Evolutionary conservation across 2,888 invertebrate genomes (phyloP).

Genomic region (Prosopocoilus inquinatus): DNA sequence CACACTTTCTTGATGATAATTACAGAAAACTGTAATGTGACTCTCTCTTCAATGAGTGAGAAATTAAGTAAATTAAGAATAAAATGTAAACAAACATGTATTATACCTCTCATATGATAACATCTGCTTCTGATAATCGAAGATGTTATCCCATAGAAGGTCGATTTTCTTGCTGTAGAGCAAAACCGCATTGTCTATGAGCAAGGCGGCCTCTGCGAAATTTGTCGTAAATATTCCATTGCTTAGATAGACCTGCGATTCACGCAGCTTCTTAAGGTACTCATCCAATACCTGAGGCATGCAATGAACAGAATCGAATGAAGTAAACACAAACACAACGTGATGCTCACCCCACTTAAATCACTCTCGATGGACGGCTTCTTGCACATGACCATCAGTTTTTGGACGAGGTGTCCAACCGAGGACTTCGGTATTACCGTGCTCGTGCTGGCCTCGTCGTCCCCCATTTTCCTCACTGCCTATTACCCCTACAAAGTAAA

Average conservation of each 20-base stretch:
- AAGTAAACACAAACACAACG: background rate
- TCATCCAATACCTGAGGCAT: conserved; percentile 56
- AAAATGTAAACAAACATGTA: too few relatives aligned
- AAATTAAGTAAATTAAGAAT: too few relatives aligned
- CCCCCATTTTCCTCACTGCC: too few relatives aligned
- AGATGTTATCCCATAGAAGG: conserved; percentile 41
- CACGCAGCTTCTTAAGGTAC: conserved; percentile 56
- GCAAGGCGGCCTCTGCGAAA: conserved; percentile 74
- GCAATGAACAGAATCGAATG: background rate
- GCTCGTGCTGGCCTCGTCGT: too few relatives aligned
- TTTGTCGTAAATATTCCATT: conserved; percentile 57
- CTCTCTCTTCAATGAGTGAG: too few relatives aligned
- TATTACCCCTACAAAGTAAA: too few relatives aligned
- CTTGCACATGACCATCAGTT: conserved; percentile 37
- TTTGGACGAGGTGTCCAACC: conserved; percentile 29
- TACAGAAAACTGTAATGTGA: too few relatives aligned
- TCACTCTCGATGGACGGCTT: conserved; percentile 41
- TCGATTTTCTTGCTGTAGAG: conserved; percentile 76
- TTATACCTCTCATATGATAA: conserved; percentile 24
- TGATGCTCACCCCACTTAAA: conserved; percentile 37
- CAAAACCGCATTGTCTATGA: conserved; percentile 70
- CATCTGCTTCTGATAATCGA: conserved; percentile 38
- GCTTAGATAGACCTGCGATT: conserved; percentile 47
- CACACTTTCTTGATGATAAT: too few relatives aligned
- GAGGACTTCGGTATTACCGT: too few relatives aligned